Evolutionary conservation across 2,113 vertebrate species (phyloP).

Genomic region (Sceloporus tristichus): DNA sequence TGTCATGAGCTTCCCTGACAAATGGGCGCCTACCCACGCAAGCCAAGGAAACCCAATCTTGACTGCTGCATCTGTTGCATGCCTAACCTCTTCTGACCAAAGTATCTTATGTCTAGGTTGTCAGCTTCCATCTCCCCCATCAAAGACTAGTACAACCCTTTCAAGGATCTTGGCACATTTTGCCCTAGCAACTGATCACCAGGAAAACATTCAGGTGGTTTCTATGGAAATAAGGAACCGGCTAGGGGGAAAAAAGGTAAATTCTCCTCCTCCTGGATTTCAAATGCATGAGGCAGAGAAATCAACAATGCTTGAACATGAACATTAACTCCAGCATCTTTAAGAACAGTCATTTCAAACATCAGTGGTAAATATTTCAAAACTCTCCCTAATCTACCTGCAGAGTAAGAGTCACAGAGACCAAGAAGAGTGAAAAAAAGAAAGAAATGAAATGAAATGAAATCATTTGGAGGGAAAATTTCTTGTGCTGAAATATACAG

Average conservation of each 20-base stretch:
- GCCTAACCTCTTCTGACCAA: neutral
- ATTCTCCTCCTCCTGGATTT: neutral
- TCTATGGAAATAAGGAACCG: slow-evolving; percentile 11
- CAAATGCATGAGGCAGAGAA: neutral
- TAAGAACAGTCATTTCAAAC: neutral
- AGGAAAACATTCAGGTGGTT: neutral
- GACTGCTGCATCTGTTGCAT: neutral
- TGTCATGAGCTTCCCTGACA: neutral
- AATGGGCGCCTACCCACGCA: neutral
- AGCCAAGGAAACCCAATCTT: neutral
- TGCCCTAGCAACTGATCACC: neutral
- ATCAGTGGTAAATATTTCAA: neutral
- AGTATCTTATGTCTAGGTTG: neutral
- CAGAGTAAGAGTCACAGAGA: neutral
- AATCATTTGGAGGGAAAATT: neutral
- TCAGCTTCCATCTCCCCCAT: neutral
- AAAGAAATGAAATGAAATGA: neutral
- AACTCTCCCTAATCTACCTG: too few relatives aligned
- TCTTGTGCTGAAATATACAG: neutral
- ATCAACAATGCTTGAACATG: neutral
- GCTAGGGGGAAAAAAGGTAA: neutral
- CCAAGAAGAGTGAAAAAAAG: neutral
- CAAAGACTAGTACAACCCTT: neutral
- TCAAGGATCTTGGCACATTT: neutral
- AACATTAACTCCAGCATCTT: neutral